A percentile compares a stretch with the other conserved stretches of the same genome.
Conservation (phyloP, 1,140 invertebrate species). For the Sitophilus oryzae region DNA sequence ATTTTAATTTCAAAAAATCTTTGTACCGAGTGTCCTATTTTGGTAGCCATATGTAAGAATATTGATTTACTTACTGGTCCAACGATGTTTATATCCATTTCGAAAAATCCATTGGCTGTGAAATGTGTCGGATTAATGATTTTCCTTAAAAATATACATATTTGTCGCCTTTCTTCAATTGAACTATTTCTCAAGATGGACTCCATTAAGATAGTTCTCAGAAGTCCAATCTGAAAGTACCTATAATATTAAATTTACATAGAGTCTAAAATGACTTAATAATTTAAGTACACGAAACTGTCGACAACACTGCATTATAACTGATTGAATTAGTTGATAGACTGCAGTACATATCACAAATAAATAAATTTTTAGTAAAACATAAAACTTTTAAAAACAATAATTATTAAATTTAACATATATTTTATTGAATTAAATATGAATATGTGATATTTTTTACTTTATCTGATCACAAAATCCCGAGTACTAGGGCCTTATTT, state of each 20-base stretch:
- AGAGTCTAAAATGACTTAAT: too few relatives aligned
- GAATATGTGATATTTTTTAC: too few relatives aligned
- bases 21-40: neutral
- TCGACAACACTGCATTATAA: too few relatives aligned
- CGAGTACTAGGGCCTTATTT: too few relatives aligned
- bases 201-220: conserved; percentile 10
- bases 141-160: conserved; percentile 10
- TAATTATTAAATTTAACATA: too few relatives aligned
- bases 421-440: too few relatives aligned
- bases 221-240: conserved; percentile 5
- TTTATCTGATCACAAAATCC: too few relatives aligned
- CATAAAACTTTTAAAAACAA: too few relatives aligned
- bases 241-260: neutral
- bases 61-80: conserved; percentile 8
- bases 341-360: too few relatives aligned
- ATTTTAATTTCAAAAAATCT: neutral
- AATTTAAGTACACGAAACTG: too few relatives aligned
- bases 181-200: neutral
- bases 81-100: conserved; percentile 6
- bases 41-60: neutral
- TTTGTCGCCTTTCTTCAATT: conserved; percentile 11
- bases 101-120: conserved; percentile 9
- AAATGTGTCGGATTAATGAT: conserved; percentile 1
- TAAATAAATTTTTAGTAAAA: too few relatives aligned
- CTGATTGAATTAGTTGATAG: too few relatives aligned